A percentile compares a stretch with the other conserved stretches of the same genome.
Evolutionary conservation across 1,140 invertebrate genomes (phyloP).

Genomic region (Sinella curviseta): DNA sequence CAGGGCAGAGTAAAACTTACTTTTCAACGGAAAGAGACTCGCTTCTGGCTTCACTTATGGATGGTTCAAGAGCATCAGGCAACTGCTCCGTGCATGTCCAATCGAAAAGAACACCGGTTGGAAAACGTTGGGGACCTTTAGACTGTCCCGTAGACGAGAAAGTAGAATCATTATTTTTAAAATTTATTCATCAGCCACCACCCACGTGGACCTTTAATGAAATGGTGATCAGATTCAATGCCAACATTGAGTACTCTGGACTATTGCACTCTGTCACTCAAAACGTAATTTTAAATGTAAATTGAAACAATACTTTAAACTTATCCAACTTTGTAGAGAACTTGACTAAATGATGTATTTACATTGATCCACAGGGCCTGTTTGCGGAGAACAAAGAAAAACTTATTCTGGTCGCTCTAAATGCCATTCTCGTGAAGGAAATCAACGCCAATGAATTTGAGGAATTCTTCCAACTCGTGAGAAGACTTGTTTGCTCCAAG

Average conservation of each 20-base stretch:
- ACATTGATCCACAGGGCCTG: conserved; percentile 67
- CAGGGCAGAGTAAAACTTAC: conserved; percentile 81
- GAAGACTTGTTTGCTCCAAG: conserved; percentile 92
- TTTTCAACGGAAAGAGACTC: conserved; percentile 87
- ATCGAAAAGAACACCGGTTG: conserved; percentile 77
- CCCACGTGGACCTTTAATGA: conserved; percentile 61
- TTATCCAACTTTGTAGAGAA: conserved; percentile 8
- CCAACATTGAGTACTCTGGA: conserved; percentile 96
- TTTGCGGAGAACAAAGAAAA: conserved; percentile 99
- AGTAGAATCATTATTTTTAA: conserved; percentile 82
- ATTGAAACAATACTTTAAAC: neutral
- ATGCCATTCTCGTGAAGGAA: conserved; percentile 72
- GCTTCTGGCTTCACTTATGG: conserved; percentile 87
- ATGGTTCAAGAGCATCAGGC: conserved; percentile 92
- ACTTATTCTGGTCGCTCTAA: conserved; percentile 79
- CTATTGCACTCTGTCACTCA: conserved; percentile 92
- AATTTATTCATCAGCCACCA: conserved; percentile 75
- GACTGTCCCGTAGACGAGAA: conserved; percentile 89
- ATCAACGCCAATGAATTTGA: conserved; percentile 68
- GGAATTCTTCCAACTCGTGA: conserved; percentile 89
- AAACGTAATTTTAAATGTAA: conserved; percentile 69
- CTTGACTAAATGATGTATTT: conserved; percentile 7
- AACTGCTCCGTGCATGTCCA: conserved; percentile 97
- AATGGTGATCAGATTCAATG: conserved; percentile 86
- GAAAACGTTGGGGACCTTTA: conserved; percentile 84